A percentile compares a stretch with the other conserved stretches of the same genome.
phyloP scores from a whole-genome alignment of 1,140 invertebrate species.

The Macrostomum lignano region DNA sequence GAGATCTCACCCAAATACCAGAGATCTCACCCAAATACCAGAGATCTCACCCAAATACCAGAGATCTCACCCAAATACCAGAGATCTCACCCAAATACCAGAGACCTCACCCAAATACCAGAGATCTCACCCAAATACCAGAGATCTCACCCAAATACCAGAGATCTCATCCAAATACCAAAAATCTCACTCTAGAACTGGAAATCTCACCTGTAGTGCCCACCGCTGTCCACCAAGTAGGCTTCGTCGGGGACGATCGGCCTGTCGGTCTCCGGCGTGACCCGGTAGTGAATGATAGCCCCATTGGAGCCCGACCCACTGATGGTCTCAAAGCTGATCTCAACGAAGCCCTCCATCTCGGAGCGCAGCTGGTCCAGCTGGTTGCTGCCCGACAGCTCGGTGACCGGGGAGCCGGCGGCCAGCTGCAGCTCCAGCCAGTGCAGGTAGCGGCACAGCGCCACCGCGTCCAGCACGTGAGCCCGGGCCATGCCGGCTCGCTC shows the following conservation, averaged over 20 bases:
- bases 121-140: too few relatives aligned
- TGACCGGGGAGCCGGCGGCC: slow-evolving; percentile 3
- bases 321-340: slow-evolving; percentile 68
- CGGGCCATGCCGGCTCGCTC: slow-evolving; percentile 59
- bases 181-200: too few relatives aligned
- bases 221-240: slow-evolving; percentile 72
- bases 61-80: too few relatives aligned
- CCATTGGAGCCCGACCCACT: slow-evolving; percentile 60
- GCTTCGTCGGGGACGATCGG: slow-evolving; percentile 41
- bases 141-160: too few relatives aligned
- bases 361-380: slow-evolving; percentile 3
- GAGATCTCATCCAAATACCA: too few relatives aligned
- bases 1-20: too few relatives aligned
- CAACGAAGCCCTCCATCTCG: slow-evolving; percentile 44
- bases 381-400: not conserved
- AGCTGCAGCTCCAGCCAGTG: slow-evolving; percentile 52
- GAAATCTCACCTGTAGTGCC: slow-evolving; percentile 38
- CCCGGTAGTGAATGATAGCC: slow-evolving; percentile 65
- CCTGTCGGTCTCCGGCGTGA: slow-evolving; percentile 37
- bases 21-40: too few relatives aligned
- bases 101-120: too few relatives aligned
- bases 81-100: too few relatives aligned
- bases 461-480: slow-evolving; percentile 54
- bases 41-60: too few relatives aligned
- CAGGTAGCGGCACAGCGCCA: slow-evolving; percentile 63